Conservation (phyloP, 1,140 invertebrate genomes). For the Aphaenogaster floridana region DNA sequence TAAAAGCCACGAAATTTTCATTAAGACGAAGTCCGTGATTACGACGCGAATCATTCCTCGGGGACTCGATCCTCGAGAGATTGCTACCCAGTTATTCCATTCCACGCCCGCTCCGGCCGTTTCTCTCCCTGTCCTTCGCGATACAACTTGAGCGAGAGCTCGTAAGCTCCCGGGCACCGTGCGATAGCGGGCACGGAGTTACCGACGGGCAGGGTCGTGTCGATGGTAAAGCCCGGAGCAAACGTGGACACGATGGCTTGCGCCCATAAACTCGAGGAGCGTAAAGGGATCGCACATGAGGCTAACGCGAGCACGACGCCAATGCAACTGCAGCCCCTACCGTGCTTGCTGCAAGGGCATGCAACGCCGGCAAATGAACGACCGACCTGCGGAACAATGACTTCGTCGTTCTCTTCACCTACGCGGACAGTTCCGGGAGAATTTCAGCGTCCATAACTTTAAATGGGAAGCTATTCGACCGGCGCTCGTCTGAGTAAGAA, state of each 20-base stretch:
- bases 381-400: slow-evolving; percentile 57
- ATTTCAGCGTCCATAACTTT: slow-evolving; percentile 76
- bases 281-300: slow-evolving; percentile 69
- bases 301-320: slow-evolving; percentile 13
- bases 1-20: slow-evolving; percentile 55
- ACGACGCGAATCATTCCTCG: slow-evolving; percentile 26
- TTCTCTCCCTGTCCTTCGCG: slow-evolving; percentile 29
- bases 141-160: not conserved
- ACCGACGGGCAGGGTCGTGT: slow-evolving; percentile 47
- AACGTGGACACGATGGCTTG: slow-evolving; percentile 66
- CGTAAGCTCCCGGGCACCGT: not conserved
- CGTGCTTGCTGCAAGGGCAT: slow-evolving; percentile 6
- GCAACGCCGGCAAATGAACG: slow-evolving; percentile 57
- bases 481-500: not conserved
- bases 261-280: slow-evolving; percentile 68
- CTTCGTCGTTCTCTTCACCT: slow-evolving; percentile 49
- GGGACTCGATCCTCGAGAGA: slow-evolving; percentile 26
- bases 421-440: slow-evolving; percentile 59
- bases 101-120: not conserved
- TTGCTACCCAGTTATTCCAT: slow-evolving; percentile 29
- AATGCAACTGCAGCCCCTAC: slow-evolving; percentile 40
- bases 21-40: slow-evolving; percentile 25
- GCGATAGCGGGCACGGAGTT: slow-evolving; percentile 28
- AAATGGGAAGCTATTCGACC: slow-evolving; percentile 72
- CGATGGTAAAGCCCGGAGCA: slow-evolving; percentile 67